phyloP scores from a whole-genome alignment of 2,888 invertebrate genomes.

The Eupithecia pulchellata region DNA sequence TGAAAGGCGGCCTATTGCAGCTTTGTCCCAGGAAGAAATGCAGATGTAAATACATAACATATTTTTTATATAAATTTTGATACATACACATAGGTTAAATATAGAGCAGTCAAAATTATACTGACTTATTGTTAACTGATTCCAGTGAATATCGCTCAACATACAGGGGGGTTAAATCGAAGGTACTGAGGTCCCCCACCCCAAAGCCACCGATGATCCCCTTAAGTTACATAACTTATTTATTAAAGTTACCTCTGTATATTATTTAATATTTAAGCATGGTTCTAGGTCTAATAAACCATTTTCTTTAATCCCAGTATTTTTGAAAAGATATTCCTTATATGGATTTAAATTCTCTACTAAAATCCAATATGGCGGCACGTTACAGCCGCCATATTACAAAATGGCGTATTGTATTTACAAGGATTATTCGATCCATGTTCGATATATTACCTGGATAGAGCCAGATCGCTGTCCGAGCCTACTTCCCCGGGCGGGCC shows the following conservation, averaged over 20 bases:
- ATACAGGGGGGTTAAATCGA: no score
- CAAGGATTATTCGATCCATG: background rate
- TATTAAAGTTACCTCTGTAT: no score
- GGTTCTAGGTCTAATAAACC: no score
- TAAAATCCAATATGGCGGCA: background rate
- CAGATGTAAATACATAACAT: slow-evolving; percentile 10
- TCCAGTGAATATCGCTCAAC: no score
- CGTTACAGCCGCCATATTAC: background rate
- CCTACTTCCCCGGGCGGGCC: slow-evolving; percentile 81
- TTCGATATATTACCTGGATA: slow-evolving; percentile 64
- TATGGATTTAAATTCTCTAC: no score
- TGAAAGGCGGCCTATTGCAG: slow-evolving; percentile 39
- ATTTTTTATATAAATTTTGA: slow-evolving; percentile 5
- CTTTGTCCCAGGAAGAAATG: slow-evolving; percentile 41
- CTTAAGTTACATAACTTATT: no score
- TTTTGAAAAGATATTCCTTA: no score
- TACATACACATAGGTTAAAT: background rate
- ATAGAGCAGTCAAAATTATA: background rate
- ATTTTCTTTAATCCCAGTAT: no score
- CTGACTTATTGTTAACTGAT: no score
- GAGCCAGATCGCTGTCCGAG: slow-evolving; percentile 78
- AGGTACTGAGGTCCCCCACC: no score
- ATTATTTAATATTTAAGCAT: no score
- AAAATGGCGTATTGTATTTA: background rate
- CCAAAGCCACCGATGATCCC: no score